A percentile compares a stretch with the other conserved stretches of the same genome.
Evolutionary conservation across 2,888 invertebrate species (phyloP).

Genomic region (Phyto melanocephala): DNA sequence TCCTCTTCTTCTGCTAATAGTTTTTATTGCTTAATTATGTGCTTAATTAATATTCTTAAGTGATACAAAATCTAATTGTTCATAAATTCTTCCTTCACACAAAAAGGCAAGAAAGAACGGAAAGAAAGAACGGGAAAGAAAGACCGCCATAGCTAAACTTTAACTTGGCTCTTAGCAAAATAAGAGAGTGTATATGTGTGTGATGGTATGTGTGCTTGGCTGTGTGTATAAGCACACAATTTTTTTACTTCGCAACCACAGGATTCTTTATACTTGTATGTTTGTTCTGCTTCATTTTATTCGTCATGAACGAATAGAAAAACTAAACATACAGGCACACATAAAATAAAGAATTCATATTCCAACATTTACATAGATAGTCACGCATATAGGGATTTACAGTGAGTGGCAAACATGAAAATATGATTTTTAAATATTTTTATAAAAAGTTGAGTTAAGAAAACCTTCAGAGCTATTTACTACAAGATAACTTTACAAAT

Average conservation of each 20-base stretch:
- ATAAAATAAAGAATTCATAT: background rate
- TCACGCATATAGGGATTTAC: background rate
- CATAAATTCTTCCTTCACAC: slow-evolving; percentile 46
- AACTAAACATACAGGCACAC: background rate
- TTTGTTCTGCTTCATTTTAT: slow-evolving; percentile 12
- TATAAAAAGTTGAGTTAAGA: no score
- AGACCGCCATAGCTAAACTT: background rate
- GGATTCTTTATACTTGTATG: slow-evolving; percentile 44
- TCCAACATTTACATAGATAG: background rate
- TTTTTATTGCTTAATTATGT: slow-evolving; percentile 44
- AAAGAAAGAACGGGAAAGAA: background rate
- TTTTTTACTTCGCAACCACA: slow-evolving; percentile 34
- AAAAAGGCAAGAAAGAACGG: background rate
- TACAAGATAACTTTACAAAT: background rate
- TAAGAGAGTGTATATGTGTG: background rate
- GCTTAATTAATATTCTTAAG: slow-evolving; percentile 55
- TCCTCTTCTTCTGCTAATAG: background rate
- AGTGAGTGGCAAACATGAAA: background rate
- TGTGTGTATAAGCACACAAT: background rate
- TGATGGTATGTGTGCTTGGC: slow-evolving; percentile 1
- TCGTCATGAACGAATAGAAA: background rate
- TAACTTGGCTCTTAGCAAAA: slow-evolving; percentile 9
- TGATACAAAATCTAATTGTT: slow-evolving; percentile 52
- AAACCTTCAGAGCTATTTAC: background rate
- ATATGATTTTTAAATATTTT: no score